Conservation (phyloP, 2,797 vertebrate genomes). For the Manis pentadactyla region DNA sequence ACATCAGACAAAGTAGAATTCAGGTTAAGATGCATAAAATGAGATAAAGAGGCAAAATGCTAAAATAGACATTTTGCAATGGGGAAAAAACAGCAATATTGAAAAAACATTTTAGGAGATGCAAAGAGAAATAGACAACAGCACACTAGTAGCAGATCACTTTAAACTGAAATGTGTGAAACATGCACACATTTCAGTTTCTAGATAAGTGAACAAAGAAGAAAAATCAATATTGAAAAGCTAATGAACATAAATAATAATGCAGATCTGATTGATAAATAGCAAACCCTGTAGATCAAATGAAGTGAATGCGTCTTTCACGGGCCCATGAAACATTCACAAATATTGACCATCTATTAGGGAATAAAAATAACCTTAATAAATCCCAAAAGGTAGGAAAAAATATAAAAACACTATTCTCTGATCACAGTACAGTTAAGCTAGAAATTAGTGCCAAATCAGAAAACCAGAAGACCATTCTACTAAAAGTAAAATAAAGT, state of each 20-base stretch:
- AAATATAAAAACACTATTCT: conserved; percentile 27
- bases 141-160: background rate
- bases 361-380: conserved; percentile 43
- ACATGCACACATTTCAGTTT: conserved; percentile 44
- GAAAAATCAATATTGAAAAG: conserved; percentile 67
- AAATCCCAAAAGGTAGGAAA: background rate
- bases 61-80: conserved; percentile 3
- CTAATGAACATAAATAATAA: conserved; percentile 74
- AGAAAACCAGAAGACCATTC: conserved; percentile 56
- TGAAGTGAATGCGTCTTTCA: conserved; percentile 60
- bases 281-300: conserved; percentile 49
- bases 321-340: conserved; percentile 42
- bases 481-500: conserved; percentile 39
- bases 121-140: conserved; percentile 8
- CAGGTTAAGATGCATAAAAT: conserved; percentile 33
- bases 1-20: conserved; percentile 30
- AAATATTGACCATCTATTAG: conserved; percentile 72
- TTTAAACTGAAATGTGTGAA: background rate
- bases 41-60: background rate
- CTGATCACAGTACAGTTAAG: conserved; percentile 45
- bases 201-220: conserved; percentile 61
- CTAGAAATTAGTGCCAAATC: conserved; percentile 56
- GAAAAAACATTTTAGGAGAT: conserved; percentile 40
- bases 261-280: conserved; percentile 58
- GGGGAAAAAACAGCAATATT: background rate